Conservation (phyloP, 92 coral and sea anemone species). For the Zoanthus sociatus region DNA sequence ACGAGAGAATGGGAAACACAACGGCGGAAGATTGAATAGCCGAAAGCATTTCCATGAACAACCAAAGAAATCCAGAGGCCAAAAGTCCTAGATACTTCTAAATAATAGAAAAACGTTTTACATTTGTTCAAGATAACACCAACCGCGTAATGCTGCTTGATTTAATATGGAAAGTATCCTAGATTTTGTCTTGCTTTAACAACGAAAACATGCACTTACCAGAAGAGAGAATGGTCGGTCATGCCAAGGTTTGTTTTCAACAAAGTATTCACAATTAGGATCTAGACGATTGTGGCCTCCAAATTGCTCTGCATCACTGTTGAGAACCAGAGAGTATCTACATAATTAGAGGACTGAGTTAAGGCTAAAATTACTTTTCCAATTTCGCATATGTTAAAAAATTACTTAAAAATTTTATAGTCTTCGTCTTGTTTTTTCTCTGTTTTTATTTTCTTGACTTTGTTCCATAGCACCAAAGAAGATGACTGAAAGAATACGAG, state of each 20-base stretch:
- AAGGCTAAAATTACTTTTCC: slow-evolving; percentile 37
- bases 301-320: slow-evolving; percentile 85
- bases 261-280: slow-evolving; percentile 81
- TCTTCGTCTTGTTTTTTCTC: background rate
- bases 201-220: slow-evolving; percentile 61
- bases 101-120: too few species aligned
- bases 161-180: too few species aligned
- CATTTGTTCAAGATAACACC: background rate
- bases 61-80: too few species aligned
- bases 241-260: slow-evolving; percentile 86
- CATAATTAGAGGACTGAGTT: slow-evolving; percentile 12
- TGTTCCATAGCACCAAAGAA: too few species aligned
- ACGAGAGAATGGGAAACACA: too few species aligned
- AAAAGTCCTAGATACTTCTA: too few species aligned
- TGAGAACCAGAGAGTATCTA: slow-evolving; percentile 81
- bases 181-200: too few species aligned
- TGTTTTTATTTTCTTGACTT: background rate
- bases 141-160: background rate
- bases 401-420: background rate
- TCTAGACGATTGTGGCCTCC: slow-evolving; percentile 96
- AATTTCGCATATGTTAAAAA: too few species aligned
- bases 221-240: slow-evolving; percentile 85
- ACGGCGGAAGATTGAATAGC: too few species aligned
- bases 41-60: too few species aligned
- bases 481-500: too few species aligned